Evolutionary conservation across 2,888 invertebrate species (phyloP), one percentile per base, ranked within the genome.

Genomic region (Harpagoxenus sublaevis): DNA sequence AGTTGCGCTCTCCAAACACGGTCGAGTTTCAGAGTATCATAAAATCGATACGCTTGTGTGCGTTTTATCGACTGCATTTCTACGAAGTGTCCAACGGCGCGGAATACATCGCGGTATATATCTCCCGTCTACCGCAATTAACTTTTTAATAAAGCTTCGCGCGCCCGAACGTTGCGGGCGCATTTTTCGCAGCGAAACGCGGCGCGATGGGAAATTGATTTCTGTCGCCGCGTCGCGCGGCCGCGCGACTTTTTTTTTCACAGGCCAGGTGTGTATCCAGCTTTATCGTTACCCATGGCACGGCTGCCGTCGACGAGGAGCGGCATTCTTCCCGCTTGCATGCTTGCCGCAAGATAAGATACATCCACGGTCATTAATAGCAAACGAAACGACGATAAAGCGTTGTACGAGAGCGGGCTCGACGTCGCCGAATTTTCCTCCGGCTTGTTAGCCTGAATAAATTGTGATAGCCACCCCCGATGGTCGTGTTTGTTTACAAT

Each of bases 71-170:
- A 71, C 60, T 60, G 60, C 48, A 1, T 60, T 35, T 60, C 48
- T 78, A 70, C 70, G n/a, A 70, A 70, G 71, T 71, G 71, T 35
- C 12, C 45, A 79, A 57, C 48, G 71, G 60, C 48, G 57, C 12
- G 79, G 57, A 79, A 71, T 79, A 48, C 48, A 79, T 28, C 48
- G 71, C 39, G 71, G 15, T 77, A 55, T 71, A 60, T 71, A 48
- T 57, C 79, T 60, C 45, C 35, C 73, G 35, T 81, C 73, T 35
- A 48, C 48, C 48, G 73, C 79, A 81, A 81, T 81, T 81, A 81
- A 81, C 73, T 81, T 81, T 81, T 81, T 81, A 81, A 81, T 81
- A 81, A 81, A 71, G 60, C 79, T 81, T 81, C 48, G 48, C 79
- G 71, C 71, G 60, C 60, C 35, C 71, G 45, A 57, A 45, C 55